Conservation (phyloP, 2,797 vertebrate genomes). For the Lagorchestes hirsutus region DNA sequence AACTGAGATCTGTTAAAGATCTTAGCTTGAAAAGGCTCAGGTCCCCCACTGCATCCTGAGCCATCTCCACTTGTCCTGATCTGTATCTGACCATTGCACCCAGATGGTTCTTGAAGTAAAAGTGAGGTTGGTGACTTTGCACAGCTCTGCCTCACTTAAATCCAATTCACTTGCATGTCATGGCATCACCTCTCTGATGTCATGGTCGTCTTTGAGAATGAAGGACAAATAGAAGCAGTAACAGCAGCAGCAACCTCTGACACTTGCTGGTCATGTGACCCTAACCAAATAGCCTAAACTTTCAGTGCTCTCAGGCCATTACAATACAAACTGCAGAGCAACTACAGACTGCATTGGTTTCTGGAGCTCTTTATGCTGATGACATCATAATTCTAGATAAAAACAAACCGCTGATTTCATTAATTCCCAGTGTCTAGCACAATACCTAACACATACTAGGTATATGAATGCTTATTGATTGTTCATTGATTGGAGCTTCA, state of each 20-base stretch:
- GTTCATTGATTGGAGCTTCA: background rate
- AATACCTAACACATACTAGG: background rate
- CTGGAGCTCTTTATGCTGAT: background rate
- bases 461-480: background rate
- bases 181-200: no score
- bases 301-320: background rate
- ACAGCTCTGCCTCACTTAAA: no score
- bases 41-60: no score
- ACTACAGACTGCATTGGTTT: background rate
- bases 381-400: background rate
- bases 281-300: background rate
- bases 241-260: background rate
- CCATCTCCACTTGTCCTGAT: no score
- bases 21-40: no score
- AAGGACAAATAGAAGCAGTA: no score
- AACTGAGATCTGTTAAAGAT: no score
- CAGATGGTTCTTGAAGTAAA: no score
- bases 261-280: background rate
- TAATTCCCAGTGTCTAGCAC: background rate
- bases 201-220: no score
- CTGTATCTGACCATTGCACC: no score
- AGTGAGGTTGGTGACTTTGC: no score
- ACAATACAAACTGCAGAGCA: background rate
- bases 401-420: background rate
- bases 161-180: no score